These are phyloP conservation scores for Planiliza haematocheilus DNA, from an alignment of 2,113 vertebrate genomes.

Conservation along the genomic window DNA sequence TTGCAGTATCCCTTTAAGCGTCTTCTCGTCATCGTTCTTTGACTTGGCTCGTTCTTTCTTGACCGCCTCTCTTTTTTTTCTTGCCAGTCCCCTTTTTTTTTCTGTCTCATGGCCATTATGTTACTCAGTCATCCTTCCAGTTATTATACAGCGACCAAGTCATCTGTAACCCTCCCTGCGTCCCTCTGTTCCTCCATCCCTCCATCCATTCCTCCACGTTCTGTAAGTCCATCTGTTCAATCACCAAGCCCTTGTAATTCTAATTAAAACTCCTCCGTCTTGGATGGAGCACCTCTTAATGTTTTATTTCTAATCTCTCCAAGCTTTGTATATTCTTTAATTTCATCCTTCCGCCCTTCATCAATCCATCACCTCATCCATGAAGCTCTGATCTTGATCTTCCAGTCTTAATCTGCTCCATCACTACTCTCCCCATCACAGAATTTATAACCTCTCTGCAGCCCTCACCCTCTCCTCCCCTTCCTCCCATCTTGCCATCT, in stretches of 20 bases:
- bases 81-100: not conserved
- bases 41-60: not conserved
- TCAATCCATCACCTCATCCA: not conserved
- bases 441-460: not conserved
- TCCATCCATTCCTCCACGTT: not conserved
- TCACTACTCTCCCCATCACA: not conserved
- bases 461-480: no score
- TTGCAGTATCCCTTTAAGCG: no score
- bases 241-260: not conserved
- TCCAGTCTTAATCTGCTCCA: slow-evolving; percentile 1
- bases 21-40: not conserved
- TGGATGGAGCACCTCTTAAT: not conserved
- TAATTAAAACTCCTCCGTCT: not conserved
- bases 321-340: no score
- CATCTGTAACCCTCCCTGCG: not conserved
- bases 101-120: not conserved
- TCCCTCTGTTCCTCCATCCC: not conserved
- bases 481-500: not conserved
- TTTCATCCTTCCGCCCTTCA: no score
- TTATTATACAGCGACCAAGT: not conserved
- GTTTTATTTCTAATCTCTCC: not conserved
- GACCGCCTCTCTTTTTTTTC: not conserved
- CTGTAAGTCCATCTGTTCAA: slow-evolving; percentile 1
- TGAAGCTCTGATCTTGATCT: not conserved
- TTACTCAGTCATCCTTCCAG: not conserved